These are phyloP conservation scores for Urosaurus nigricauda DNA, from an alignment of 2,797 vertebrate species.

Conservation along the genomic window DNA sequence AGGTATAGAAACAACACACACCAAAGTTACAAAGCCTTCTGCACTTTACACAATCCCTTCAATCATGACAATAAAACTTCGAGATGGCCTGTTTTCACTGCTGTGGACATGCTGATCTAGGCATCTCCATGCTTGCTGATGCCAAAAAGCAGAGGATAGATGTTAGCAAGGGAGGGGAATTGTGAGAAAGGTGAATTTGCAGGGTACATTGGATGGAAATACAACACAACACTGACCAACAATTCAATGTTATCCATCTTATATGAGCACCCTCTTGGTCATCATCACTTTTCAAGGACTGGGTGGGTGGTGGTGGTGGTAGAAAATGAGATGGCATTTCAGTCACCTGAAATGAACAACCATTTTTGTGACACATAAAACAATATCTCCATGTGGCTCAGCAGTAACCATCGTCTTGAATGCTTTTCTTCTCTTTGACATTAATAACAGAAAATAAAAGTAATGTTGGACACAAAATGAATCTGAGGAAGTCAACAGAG, in stretches of 20 bases:
- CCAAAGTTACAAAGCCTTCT: slow-evolving; percentile 46
- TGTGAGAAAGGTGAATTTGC: neutral
- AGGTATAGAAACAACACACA: slow-evolving; percentile 41
- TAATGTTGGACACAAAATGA: neutral
- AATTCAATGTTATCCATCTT: neutral
- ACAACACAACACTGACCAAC: slow-evolving; percentile 7
- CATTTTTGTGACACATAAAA: neutral
- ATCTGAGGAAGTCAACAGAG: neutral
- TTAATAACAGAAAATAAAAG: slow-evolving; percentile 10
- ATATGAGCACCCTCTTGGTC: neutral
- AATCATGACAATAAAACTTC: slow-evolving; percentile 18
- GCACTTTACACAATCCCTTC: slow-evolving; percentile 38
- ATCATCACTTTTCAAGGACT: neutral
- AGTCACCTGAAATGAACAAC: slow-evolving; percentile 1
- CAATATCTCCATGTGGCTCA: neutral
- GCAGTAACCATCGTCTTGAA: neutral
- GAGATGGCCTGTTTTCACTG: neutral
- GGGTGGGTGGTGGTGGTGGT: neutral
- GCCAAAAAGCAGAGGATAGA: slow-evolving; percentile 14
- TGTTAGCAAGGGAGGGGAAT: neutral
- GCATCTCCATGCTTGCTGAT: slow-evolving; percentile 15
- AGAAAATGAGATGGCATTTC: slow-evolving; percentile 4
- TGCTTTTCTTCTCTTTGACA: neutral
- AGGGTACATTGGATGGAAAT: neutral
- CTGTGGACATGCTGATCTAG: neutral